phyloP scores from a whole-genome alignment of 1,140 invertebrate species.

The Drosophila kohkoa region DNA sequence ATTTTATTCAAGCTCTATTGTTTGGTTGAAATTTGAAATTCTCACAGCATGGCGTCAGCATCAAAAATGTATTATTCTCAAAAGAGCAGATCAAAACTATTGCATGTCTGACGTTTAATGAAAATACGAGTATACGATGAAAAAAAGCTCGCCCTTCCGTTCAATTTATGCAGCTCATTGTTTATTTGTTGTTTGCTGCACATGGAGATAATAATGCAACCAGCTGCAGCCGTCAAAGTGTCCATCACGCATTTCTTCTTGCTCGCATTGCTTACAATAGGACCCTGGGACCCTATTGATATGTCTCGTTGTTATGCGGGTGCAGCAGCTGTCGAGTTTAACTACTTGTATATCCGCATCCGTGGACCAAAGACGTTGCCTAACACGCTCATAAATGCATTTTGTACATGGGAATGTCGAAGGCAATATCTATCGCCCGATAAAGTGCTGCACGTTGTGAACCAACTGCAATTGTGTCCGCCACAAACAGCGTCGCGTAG shows the following conservation, averaged over 20 bases:
- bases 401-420: conserved; percentile 20
- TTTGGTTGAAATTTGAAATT: background rate
- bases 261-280: conserved; percentile 21
- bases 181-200: conserved; percentile 34
- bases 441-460: conserved; percentile 53
- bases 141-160: conserved; percentile 34
- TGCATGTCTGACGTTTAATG: conserved; percentile 33
- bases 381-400: conserved; percentile 20
- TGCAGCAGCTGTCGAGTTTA: conserved; percentile 43
- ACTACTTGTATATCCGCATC: conserved; percentile 47
- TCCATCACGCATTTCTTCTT: conserved; percentile 41
- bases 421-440: conserved; percentile 47
- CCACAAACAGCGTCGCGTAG: background rate
- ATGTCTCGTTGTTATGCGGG: conserved; percentile 47
- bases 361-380: conserved; percentile 16
- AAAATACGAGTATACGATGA: background rate
- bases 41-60: conserved; percentile 1
- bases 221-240: conserved; percentile 52
- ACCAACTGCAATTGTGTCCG: conserved; percentile 65
- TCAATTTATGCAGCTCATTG: conserved; percentile 55
- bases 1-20: background rate
- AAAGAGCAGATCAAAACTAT: conserved; percentile 10
- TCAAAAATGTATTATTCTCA: conserved; percentile 30
- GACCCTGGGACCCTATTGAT: conserved; percentile 17
- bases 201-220: conserved; percentile 20